Evolutionary conservation across 2,888 invertebrate genomes (phyloP).

Genomic region (Acleris laterana): DNA sequence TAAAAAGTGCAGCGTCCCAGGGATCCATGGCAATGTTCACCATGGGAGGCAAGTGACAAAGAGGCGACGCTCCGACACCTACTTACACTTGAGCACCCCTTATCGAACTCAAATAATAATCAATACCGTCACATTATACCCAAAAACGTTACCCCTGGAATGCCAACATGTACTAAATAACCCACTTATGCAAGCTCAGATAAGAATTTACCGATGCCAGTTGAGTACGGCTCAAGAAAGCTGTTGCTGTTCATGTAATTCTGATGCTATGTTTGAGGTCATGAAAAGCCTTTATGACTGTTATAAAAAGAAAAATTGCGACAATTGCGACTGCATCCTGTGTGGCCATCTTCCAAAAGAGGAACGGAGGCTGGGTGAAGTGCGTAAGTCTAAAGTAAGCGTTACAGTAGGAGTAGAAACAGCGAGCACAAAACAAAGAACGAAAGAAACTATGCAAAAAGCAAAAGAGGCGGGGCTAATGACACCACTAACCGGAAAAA

Average conservation of each 20-base stretch:
- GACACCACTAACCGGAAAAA: constrained; percentile 45
- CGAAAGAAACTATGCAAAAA: constrained; percentile 27
- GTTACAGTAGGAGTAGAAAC: constrained; percentile 29
- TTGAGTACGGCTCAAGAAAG: constrained; percentile 53
- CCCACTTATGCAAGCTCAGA: constrained; percentile 12
- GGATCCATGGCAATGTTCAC: constrained; percentile 38
- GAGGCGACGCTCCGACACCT: constrained; percentile 1
- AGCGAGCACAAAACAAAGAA: constrained; percentile 41
- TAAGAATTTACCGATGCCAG: constrained; percentile 57
- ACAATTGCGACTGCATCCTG: constrained; percentile 65
- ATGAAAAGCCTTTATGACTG: constrained; percentile 73
- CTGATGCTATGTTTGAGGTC: constrained; percentile 74
- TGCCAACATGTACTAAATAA: constrained; percentile 9
- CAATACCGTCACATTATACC: constrained; percentile 6
- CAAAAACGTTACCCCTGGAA: neutral
- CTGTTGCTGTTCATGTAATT: constrained; percentile 67
- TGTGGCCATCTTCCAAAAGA: constrained; percentile 55
- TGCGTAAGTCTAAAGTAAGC: constrained; percentile 27
- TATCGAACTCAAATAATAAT: constrained; percentile 1
- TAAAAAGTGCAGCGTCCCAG: constrained; percentile 23
- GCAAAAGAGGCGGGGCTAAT: constrained; percentile 43
- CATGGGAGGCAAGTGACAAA: neutral
- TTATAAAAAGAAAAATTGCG: constrained; percentile 69
- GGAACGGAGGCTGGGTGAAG: constrained; percentile 41
- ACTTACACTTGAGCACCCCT: neutral